These are phyloP conservation scores for Apocheima hispidaria DNA, from an alignment of 2,888 invertebrate genomes.

Conservation along the genomic window DNA sequence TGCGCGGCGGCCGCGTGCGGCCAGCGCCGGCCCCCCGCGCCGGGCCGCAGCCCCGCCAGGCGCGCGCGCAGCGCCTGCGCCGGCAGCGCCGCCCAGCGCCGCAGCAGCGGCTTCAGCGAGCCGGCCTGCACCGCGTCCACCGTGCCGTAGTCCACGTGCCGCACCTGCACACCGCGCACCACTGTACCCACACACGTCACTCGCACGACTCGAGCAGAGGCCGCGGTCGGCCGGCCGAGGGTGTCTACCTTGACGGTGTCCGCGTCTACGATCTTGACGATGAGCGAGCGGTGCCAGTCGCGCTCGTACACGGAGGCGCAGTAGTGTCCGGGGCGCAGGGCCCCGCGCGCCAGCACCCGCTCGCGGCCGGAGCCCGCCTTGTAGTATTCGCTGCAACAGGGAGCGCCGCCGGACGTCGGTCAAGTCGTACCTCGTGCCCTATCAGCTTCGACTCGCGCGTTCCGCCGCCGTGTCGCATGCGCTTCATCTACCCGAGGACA, in stretches of 20 bases:
- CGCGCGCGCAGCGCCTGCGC: slow-evolving; percentile 83
- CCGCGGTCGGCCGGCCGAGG: no score
- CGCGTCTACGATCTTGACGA: slow-evolving; percentile 71
- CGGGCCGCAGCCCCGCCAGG: slow-evolving; percentile 76
- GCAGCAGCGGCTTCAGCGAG: slow-evolving; percentile 67
- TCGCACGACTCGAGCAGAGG: no score
- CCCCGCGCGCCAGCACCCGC: slow-evolving; percentile 66
- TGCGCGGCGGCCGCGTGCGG: slow-evolving; percentile 67
- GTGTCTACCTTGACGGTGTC: slow-evolving; percentile 74
- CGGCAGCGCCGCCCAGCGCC: slow-evolving; percentile 72
- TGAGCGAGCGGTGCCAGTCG: slow-evolving; percentile 84
- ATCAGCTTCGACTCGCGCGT: no score
- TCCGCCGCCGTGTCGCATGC: no score
- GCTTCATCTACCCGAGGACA: no score
- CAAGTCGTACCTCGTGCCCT: no score
- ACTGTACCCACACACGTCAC: no score
- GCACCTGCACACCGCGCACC: slow-evolving; percentile 66
- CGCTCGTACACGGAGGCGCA: slow-evolving; percentile 73
- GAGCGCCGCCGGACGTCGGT: no score
- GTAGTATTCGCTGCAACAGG: slow-evolving; percentile 65
- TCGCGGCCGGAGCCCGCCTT: slow-evolving; percentile 53
- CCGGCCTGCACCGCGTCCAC: slow-evolving; percentile 64
- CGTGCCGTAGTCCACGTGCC: slow-evolving; percentile 87
- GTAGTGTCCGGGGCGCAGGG: slow-evolving; percentile 77
- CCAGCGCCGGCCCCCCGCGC: slow-evolving; percentile 75